Base-by-base conservation (phyloP, 2,797 vertebrate species). In the Valencia hispanica region DNA sequence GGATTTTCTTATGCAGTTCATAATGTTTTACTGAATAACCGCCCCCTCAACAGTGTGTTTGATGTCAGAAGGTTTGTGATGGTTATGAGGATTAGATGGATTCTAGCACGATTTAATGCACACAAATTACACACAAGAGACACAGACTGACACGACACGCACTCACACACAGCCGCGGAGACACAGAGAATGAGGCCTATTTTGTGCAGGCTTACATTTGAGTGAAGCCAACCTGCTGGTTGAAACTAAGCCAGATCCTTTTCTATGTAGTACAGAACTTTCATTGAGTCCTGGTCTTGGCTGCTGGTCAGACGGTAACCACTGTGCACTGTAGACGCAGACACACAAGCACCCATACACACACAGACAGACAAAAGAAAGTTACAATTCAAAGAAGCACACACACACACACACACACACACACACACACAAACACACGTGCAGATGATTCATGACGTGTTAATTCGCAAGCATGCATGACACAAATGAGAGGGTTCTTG, bases 261-360 rank as follows among this genome's bases (percentile, higher is more conserved):
- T 93, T 98, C 97, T 0, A 98, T 92, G 82, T 96, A 98, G 95
- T 97, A 98, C 73, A 98, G 90, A 92, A 97, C 96, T 94, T 97
- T 98, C 97, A 97, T 96, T 90, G 96, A 96, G 86, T 97, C 96
- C 89, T 96, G 95, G 82, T 96, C 93, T 90, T 97, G 96, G 94
- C 96, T 96, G 39, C 96, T 48, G 90, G 97, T 97, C 91, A 97
- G 96, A 84, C 96, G 95, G 93, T 97, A 98, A 55, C 97, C 97
- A 94, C 97, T 97, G 86, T 94, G 92, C 88, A 97, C 97, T 94
- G 96, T 85, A 63, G 88, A 95, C 86, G 84, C 78, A 41, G 63
- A 59, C 59, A 63, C 32, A 63, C 32, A 63, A 59, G 57, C 15
- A 59, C 15, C 30, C 57, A 70, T 47, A 77, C 25, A 70, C 75